A percentile compares a stretch with the other conserved stretches of the same genome.
Conservation (phyloP, 2,113 vertebrate genomes). For the Pterophyllum scalare region DNA sequence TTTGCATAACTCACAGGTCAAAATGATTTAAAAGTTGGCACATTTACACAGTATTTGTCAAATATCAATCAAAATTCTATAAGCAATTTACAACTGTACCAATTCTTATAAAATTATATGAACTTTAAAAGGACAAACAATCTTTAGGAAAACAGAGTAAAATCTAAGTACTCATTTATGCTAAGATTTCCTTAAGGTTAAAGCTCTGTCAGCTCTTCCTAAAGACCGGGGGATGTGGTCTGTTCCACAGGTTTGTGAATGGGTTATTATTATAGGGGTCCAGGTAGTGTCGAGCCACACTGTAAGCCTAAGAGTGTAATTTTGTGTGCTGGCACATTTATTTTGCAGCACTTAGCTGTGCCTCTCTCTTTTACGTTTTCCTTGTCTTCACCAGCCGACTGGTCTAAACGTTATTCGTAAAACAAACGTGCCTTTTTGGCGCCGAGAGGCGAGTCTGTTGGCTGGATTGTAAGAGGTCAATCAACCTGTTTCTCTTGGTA, state of each 20-base stretch:
- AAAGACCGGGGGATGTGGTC: neutral
- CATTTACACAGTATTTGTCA: neutral
- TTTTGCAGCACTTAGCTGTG: neutral
- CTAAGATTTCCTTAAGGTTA: neutral
- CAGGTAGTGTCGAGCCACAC: neutral
- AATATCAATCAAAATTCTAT: neutral
- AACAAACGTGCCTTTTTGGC: neutral
- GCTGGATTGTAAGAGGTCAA: neutral
- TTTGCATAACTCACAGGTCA: neutral
- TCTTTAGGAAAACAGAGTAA: neutral
- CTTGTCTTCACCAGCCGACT: neutral
- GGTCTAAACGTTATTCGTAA: neutral
- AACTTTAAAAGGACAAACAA: neutral
- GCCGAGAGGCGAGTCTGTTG: accelerated
- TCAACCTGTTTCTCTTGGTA: neutral
- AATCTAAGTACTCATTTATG: neutral
- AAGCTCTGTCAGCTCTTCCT: neutral
- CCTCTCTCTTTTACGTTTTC: neutral
- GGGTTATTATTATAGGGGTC: neutral
- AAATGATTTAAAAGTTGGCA: neutral
- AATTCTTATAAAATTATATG: neutral
- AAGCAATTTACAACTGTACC: neutral
- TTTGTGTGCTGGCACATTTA: neutral
- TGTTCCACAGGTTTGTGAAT: neutral
- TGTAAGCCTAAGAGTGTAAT: neutral